A percentile compares a stretch with the other conserved stretches of the same genome.
Conservation (phyloP, 2,797 vertebrate genomes). For the Notamacropus eugenii region DNA sequence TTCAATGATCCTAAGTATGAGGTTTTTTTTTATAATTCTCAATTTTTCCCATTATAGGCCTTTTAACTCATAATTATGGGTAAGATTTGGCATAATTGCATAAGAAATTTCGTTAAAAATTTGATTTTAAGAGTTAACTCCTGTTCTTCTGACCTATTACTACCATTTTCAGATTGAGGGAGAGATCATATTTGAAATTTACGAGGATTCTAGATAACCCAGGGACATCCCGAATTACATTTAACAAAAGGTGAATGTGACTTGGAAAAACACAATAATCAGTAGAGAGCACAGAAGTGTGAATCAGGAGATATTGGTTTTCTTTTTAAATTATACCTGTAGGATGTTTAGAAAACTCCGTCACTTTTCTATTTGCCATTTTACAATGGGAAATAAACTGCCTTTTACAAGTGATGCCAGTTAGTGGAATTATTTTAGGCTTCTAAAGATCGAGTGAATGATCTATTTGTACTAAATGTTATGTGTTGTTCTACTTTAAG, state of each 20-base stretch:
- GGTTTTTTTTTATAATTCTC: neutral
- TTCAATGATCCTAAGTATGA: neutral
- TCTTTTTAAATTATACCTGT: neutral
- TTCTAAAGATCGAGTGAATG: neutral
- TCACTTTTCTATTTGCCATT: neutral
- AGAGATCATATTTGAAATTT: neutral
- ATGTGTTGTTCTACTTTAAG: rapidly evolving
- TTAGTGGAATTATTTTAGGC: rapidly evolving
- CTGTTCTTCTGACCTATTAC: neutral
- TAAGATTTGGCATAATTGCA: neutral
- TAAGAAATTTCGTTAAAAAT: neutral
- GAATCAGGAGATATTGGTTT: rapidly evolving
- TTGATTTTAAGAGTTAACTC: neutral
- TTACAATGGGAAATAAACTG: neutral
- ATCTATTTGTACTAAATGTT: neutral
- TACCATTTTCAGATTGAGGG: neutral
- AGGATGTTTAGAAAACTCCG: neutral
- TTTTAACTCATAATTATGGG: neutral
- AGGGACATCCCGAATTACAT: neutral
- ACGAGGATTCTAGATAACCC: neutral
- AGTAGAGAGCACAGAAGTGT: rapidly evolving
- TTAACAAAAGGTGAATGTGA: neutral
- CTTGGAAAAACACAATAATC: neutral
- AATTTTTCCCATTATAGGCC: neutral
- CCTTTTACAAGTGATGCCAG: rapidly evolving